Evolutionary conservation across 2,888 invertebrate species (phyloP).

Genomic region (Lycaena phlaeas): DNA sequence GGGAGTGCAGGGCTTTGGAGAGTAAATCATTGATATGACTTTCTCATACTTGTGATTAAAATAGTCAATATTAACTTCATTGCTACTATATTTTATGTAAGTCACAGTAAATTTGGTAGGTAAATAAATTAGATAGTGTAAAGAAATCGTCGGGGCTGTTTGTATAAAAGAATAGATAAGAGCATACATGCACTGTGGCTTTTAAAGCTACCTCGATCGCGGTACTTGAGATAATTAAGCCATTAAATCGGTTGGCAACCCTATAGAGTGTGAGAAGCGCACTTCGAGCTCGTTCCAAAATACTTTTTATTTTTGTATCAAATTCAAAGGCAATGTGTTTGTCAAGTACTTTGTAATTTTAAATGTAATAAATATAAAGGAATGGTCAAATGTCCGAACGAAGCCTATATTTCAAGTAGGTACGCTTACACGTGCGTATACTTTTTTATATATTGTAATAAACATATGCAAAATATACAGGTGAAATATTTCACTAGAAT

Average conservation of each 20-base stretch:
- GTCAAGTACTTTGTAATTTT: slow-evolving; percentile 22
- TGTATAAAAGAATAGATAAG: slow-evolving; percentile 36
- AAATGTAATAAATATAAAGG: neutral
- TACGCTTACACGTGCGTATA: too few relatives aligned
- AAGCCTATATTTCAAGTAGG: too few relatives aligned
- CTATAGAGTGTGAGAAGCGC: slow-evolving; percentile 51
- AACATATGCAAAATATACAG: too few relatives aligned
- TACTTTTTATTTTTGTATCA: slow-evolving; percentile 50
- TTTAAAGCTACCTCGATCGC: slow-evolving; percentile 39
- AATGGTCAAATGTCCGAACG: too few relatives aligned
- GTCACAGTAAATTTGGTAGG: too few relatives aligned
- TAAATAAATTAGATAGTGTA: slow-evolving; percentile 13
- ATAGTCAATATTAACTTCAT: too few relatives aligned
- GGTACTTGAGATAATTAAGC: slow-evolving; percentile 65
- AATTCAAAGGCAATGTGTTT: slow-evolving; percentile 42
- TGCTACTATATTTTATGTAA: too few relatives aligned
- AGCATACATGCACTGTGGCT: slow-evolving; percentile 30
- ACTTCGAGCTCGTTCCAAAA: slow-evolving; percentile 30
- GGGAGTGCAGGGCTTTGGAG: too few relatives aligned
- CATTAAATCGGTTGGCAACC: slow-evolving; percentile 56
- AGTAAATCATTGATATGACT: too few relatives aligned
- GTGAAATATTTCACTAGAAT: too few relatives aligned
- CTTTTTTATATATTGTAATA: too few relatives aligned
- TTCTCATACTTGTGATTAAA: too few relatives aligned
- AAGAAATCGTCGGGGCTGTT: slow-evolving; percentile 17